Conservation (phyloP, 2,797 vertebrate species). For the Sitta carolinensis region DNA sequence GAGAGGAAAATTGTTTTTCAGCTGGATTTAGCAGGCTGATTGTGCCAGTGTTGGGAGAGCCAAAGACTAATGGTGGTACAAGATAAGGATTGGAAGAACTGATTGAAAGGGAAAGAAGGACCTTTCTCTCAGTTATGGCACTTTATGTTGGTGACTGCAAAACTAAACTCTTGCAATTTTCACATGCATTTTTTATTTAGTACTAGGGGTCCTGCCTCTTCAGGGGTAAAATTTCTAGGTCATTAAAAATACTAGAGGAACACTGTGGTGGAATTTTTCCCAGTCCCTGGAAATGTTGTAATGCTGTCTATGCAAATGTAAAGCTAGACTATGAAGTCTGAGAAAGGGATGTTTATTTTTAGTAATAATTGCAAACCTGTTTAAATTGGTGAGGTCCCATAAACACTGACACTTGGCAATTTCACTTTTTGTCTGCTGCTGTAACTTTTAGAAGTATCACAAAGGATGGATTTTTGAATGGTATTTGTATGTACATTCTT, state of each 20-base stretch:
- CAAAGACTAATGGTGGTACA: not conserved
- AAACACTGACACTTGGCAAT: not conserved
- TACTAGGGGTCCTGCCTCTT: not conserved
- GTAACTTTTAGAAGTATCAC: not conserved
- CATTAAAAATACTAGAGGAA: not conserved
- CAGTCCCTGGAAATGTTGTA: not conserved
- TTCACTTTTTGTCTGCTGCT: not conserved
- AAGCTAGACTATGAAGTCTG: not conserved
- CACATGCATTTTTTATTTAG: not conserved
- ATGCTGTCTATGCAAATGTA: not conserved
- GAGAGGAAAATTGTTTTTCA: not conserved
- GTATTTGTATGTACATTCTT: not conserved
- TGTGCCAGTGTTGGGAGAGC: not conserved
- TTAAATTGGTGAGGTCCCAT: not conserved
- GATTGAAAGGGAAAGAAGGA: not conserved
- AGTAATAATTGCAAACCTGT: not conserved
- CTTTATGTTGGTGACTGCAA: not conserved
- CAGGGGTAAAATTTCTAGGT: not conserved
- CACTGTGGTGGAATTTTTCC: not conserved
- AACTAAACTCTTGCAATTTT: not conserved
- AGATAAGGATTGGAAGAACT: not conserved
- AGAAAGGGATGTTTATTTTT: not conserved
- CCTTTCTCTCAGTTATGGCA: not conserved
- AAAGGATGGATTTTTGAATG: not conserved
- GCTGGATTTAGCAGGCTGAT: not conserved